Evolutionary conservation across 2,797 vertebrate species (phyloP), one percentile per base, ranked within the genome.

Genomic region (Squalus acanthias): DNA sequence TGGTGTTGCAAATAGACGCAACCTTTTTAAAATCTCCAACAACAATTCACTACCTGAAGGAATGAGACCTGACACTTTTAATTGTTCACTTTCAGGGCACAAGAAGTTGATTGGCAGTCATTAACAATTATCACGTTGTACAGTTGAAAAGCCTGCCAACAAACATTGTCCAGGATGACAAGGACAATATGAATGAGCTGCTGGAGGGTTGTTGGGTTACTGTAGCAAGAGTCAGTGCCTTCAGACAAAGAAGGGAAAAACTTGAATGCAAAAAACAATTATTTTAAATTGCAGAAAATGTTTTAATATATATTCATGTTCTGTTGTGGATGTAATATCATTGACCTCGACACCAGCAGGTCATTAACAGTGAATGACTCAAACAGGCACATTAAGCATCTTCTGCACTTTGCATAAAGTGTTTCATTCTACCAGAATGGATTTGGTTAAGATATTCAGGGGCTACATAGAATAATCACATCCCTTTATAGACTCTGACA

Each of bases 401-500:
- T 95, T 57, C 26, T 74, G 94, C 13, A 76, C 50, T 76, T 74
- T 95, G 50, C 5, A 53, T 13, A 53, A 76, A 57, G 69, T 95
- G 15, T 95, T 57, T 76, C 70, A 95, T 76, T 74, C 70, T 76
- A 33, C 8, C 39, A 57, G 70, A 95, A 95, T 74, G 33, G 94
- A 95, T 76, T 13, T 95, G 53, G 6, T 76, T 72, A 60, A 57
- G 15, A 13, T 76, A 29, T 95, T 22, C 26, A 57, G 94, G 46
- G 29, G 50, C 29, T 76, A 33, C 13, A 53, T 74, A 22, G 17
- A 9, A 95, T 76, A n/a, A 69, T 93, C 91, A 20, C 50, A 60
- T 76, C 70, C 15, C 94, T 95, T 95, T 95, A 72, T 60, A 76
- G 46, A 53, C 50, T 95, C 67, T 76, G 69, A 33, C 70, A 95